Base-by-base conservation (phyloP, 2,888 invertebrate genomes). In the Hedychridium roseum region DNA sequence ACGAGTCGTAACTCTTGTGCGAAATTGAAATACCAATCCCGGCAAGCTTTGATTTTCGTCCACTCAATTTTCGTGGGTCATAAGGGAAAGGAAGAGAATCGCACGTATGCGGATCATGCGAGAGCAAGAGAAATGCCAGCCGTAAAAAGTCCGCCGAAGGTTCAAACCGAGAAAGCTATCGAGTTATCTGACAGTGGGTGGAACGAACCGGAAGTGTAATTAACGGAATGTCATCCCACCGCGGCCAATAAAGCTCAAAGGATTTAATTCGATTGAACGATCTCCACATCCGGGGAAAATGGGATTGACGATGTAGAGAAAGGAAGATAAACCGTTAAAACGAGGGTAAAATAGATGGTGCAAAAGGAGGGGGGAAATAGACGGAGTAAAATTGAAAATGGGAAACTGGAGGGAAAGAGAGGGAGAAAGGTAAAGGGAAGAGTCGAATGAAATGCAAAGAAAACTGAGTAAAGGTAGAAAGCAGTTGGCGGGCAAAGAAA, bases 181-280 rank as follows among this genome's bases (percentile, higher is more conserved):
- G 55, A 52, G 44, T 54, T 51, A 50, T 50, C 49, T 34, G 32
- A 32, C 14, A 45, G 34, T 21, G 28, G 30, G 28, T 28, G 38
- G 26, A n/a, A 28, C 43, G 49, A 57, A 58, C 44, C 50, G 54
- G 50, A 53, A 50, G 45, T 50, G 64, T 55, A 66, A 66, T 68
- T 68, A 68, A 61, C 58, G 60, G 50, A 57, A 68, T 54, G 68
- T 64, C 68, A 59, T 57, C 52, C 46, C 50, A 51, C 46, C 44
- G 48, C 36, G 50, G 54, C 46, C 56, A 54, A 60, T 61, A 59
- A 61, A 64, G 61, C 65, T 68, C 61, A 65, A 66, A 65, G 68
- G 57, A 52, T 60, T 60, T 64, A 64, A 64, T 62, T 50, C 57
- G 54, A 49, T 57, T 49, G 57, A 57, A 39, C 56, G 58, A 58